Evolutionary conservation across 2,113 vertebrate species (phyloP), one percentile per base, ranked within the genome.

Genomic region (Pipra filicauda): DNA sequence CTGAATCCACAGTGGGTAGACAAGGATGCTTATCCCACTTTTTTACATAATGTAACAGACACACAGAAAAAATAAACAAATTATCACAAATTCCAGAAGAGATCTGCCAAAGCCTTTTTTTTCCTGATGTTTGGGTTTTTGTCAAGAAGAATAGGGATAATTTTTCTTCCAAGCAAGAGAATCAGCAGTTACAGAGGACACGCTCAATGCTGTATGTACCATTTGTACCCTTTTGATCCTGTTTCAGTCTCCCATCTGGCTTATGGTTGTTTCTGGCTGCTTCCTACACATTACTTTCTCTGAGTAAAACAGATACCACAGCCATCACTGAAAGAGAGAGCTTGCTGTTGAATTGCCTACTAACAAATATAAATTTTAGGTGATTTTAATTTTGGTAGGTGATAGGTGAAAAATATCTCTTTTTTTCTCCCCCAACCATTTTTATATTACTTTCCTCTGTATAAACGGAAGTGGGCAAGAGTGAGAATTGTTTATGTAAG

Each of bases 281-380:
- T 71, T 87, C 51, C 30, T 62, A 76, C 41, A 39, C 5, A 66
- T 3, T 10, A 19, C 23, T 66, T 57, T n/a, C 44, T 75, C 49
- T 33, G 57, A 64, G 19, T 67, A 64, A 92, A 93, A 41, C 3
- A 20, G 33, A 41, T 14, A 80, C 39, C 5, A 19, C 11, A 69
- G 19, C 9, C 33, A 85, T 14, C 19, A 76, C 16, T 17, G 33
- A 65, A 74, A 74, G 16, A 91, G 6, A 12, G 30, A 58, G 19
- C 3, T 91, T 77, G 51, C 48, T 90, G 13, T 75, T 66, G 3
- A 88, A 85, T 93, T 87, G 83, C 58, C 57, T 85, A 61, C 28
- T 70, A 96, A 91, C 16, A 94, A 93, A 96, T 88, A 93, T 7
- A 28, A 94, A 90, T 65, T 76, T 70, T 54, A 94, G 95, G 7